Evolutionary conservation across 2,797 vertebrate species (phyloP).

Genomic region (Loris lydekkerianus): DNA sequence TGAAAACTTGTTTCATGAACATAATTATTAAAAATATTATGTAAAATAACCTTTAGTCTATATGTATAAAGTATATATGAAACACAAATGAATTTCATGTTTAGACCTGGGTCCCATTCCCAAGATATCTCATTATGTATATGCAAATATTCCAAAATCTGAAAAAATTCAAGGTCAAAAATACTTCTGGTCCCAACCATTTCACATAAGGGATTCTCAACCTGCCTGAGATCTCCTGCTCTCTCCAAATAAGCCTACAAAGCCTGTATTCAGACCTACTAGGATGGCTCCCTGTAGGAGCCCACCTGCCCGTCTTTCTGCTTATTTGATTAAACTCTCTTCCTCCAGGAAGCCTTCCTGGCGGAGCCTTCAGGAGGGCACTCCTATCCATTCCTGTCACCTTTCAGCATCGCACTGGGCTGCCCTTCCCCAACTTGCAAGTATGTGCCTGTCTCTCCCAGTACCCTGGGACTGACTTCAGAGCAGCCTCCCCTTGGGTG

Average conservation of each 20-base stretch:
- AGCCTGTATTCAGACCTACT: neutral
- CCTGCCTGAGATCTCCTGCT: neutral
- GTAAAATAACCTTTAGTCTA: neutral
- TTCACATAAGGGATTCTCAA: neutral
- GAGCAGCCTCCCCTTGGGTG: neutral
- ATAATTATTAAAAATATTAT: neutral
- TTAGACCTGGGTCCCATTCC: neutral
- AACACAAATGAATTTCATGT: neutral
- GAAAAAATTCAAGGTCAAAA: neutral
- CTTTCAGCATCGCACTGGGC: neutral
- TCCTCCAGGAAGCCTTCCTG: conserved; percentile 23
- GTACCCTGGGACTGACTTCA: neutral
- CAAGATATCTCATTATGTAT: neutral
- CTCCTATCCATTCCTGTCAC: neutral
- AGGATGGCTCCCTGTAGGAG: neutral
- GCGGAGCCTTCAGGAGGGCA: neutral
- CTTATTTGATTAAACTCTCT: neutral
- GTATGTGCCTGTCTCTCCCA: neutral
- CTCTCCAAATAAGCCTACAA: neutral
- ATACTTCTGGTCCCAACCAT: neutral
- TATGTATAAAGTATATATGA: neutral
- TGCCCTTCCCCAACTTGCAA: neutral
- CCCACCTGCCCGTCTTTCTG: neutral
- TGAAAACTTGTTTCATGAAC: neutral
- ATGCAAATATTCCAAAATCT: neutral